A percentile compares a stretch with the other conserved stretches of the same genome.
Conservation (phyloP, 2,797 vertebrate species). For the Lagorchestes hirsutus region DNA sequence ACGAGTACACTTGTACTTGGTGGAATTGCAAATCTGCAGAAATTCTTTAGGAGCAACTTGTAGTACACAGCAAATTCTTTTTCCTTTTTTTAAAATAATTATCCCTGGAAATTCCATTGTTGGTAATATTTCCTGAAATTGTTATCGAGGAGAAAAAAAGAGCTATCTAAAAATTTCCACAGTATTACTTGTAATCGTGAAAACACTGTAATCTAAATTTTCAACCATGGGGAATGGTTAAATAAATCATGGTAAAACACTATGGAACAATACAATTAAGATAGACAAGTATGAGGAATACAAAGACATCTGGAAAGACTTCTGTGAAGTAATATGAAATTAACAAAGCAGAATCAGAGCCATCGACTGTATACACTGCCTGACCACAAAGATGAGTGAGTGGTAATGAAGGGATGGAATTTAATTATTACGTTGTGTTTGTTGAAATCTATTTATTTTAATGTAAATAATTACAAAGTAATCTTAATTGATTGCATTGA, state of each 20-base stretch:
- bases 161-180: neutral
- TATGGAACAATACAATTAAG: neutral
- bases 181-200: neutral
- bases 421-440: neutral
- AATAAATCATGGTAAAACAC: neutral
- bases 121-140: neutral
- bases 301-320: neutral
- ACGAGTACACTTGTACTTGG: neutral
- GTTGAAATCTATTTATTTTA: neutral
- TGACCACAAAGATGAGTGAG: neutral
- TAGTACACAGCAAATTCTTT: neutral
- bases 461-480: neutral
- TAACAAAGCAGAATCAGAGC: neutral
- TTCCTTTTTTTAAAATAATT: neutral
- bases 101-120: constrained; percentile 2
- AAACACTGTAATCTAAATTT: neutral
- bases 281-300: neutral
- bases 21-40: neutral
- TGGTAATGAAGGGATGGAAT: neutral
- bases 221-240: neutral
- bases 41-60: neutral
- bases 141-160: neutral
- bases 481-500: neutral
- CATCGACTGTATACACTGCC: neutral
- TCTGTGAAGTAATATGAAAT: neutral